A percentile compares a stretch with the other conserved stretches of the same genome.
phyloP scores from a whole-genome alignment of 2,888 invertebrate species.

The Macaria liturata region DNA sequence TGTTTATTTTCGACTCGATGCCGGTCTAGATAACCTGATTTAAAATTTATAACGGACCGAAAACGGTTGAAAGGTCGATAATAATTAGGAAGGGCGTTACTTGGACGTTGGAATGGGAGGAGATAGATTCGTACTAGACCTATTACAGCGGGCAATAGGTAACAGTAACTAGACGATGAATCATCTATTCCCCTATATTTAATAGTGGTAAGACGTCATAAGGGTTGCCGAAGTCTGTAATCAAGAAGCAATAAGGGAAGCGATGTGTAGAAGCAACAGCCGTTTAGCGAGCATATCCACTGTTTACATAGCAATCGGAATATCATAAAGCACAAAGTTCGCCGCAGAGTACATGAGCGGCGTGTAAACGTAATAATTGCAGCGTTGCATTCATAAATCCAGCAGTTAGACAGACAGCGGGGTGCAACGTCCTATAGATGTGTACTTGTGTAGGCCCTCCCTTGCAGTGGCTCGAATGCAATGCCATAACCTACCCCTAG shows the following conservation, averaged over 20 bases:
- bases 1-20: constrained; percentile 64
- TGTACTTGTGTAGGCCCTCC: constrained; percentile 75
- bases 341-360: background rate
- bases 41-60: constrained; percentile 64
- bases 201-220: background rate
- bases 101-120: constrained; percentile 2
- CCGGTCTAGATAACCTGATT: constrained; percentile 59
- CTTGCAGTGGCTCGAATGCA: constrained; percentile 74
- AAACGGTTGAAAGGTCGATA: constrained; percentile 45
- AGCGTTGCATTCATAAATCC: constrained; percentile 70
- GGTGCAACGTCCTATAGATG: constrained; percentile 51
- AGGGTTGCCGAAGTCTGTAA: background rate
- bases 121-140: background rate
- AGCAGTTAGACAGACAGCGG: constrained; percentile 68
- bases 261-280: constrained; percentile 17
- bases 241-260: constrained; percentile 12
- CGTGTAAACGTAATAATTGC: constrained; percentile 62
- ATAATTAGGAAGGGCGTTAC: constrained; percentile 16
- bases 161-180: no score
- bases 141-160: background rate
- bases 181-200: no score
- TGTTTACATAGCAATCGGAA: constrained; percentile 29
- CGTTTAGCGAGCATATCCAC: constrained; percentile 9
- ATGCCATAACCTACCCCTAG: constrained; percentile 78
- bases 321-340: constrained; percentile 41